Base-by-base conservation (phyloP, 2,888 invertebrate species). In the Lymantria dispar region DNA sequence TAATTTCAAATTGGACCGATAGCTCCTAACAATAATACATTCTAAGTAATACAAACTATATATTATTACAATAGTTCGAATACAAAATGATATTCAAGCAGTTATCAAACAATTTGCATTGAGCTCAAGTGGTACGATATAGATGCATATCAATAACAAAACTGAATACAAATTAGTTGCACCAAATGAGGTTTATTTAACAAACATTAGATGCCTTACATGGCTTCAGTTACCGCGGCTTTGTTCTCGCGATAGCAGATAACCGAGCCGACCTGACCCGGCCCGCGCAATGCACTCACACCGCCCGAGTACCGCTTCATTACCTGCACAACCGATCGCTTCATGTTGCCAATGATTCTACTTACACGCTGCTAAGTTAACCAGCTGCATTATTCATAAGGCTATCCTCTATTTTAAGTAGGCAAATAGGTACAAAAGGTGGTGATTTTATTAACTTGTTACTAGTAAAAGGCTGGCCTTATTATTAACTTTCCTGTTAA, bases 251-350 rank as follows among this genome's bases (percentile, higher is more conserved):
- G 56, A 55, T 44, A 43, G 38, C 42, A 43, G 49, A 48, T 57
- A 56, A 37, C 51, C 45, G 54, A 46, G 58, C 62, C 43, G 42
- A 14, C 40, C 33, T 39, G 48, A 42, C 48, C 49, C 13, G 40
- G n/a, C 22, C 8, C 45, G 50, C 45, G 63, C 38, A 36, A 38
- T 45, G 49, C 51, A 46, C 43, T 48, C 47, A 45, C 11, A 42
- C 29, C 41, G 11, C 31, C 8, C 13, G 11, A 29, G 22, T 43
- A 55, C 56, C 52, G 54, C 66, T 65, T 68, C 60, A 68, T 66
- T 66, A 68, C 22, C 13, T 12, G 36, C 3, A 38, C 36, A 36
- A 45, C 45, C 58, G 51, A 57, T 60, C 40, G 41, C 12, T 30
- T 42, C 29, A 0, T 10, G 22, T 43, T 49, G 50, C 45, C 45